Evolutionary conservation across 2,888 invertebrate genomes (phyloP).

Genomic region (Euspilapteryx auroguttella): DNA sequence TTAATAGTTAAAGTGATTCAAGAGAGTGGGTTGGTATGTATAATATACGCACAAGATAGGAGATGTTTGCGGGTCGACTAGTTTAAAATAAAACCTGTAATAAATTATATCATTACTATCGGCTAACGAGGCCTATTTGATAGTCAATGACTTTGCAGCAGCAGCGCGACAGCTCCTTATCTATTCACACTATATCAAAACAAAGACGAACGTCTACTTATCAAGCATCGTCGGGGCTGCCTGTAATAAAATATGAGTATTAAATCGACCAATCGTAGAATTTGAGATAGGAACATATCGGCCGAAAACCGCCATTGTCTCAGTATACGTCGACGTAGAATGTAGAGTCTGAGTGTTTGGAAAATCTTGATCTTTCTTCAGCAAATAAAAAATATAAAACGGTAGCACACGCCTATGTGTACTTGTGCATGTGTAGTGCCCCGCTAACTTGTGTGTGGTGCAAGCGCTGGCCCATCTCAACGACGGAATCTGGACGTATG

Average conservation of each 20-base stretch:
- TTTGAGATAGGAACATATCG: slow-evolving; percentile 25
- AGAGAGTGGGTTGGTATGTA: too few relatives aligned
- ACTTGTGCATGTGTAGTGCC: too few relatives aligned
- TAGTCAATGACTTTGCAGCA: background rate
- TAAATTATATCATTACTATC: background rate
- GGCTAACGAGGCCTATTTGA: slow-evolving; percentile 2
- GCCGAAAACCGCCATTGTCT: background rate
- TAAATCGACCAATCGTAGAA: slow-evolving; percentile 35
- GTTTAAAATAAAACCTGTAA: background rate
- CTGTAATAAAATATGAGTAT: too few relatives aligned
- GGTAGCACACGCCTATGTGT: too few relatives aligned
- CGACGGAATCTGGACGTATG: slow-evolving; percentile 13
- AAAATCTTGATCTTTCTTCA: too few relatives aligned
- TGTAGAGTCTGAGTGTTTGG: too few relatives aligned
- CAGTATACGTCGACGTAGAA: background rate
- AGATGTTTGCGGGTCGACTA: too few relatives aligned
- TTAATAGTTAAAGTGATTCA: too few relatives aligned
- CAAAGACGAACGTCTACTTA: slow-evolving; percentile 28
- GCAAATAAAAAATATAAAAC: too few relatives aligned
- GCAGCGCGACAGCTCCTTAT: background rate
- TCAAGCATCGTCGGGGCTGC: too few relatives aligned
- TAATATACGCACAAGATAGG: too few relatives aligned
- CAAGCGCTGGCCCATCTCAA: slow-evolving; percentile 19
- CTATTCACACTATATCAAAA: slow-evolving; percentile 18
- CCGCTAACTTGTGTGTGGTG: too few relatives aligned